Percentiles rank a stretch among this genome's conserved stretches.
Conservation (phyloP, 2,888 invertebrate genomes). For the Thysanoteuthis rhombus region DNA sequence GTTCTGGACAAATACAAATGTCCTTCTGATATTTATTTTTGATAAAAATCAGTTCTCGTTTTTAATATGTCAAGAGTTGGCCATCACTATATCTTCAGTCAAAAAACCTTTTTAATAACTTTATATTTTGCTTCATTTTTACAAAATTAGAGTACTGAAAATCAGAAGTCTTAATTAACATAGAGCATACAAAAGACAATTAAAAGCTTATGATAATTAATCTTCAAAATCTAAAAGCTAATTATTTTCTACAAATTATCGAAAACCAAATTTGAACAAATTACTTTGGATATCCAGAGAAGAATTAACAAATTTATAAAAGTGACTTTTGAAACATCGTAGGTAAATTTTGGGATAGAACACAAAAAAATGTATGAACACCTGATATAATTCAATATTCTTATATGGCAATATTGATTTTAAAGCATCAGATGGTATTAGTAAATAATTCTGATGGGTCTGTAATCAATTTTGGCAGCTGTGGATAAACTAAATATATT, state of each 20-base stretch:
- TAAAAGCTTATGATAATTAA: not conserved
- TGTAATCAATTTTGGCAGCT: slow-evolving; percentile 12
- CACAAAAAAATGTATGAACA: not conserved
- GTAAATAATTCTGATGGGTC: not conserved
- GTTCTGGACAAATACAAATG: too few relatives aligned
- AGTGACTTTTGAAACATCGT: not conserved
- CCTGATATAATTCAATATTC: not conserved
- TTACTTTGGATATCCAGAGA: not conserved
- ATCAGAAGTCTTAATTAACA: not conserved
- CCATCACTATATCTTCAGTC: too few relatives aligned
- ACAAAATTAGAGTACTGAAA: not conserved
- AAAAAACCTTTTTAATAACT: not conserved
- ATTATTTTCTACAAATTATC: not conserved
- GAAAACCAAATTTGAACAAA: not conserved
- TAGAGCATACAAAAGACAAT: not conserved
- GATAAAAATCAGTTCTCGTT: too few relatives aligned
- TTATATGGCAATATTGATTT: not conserved
- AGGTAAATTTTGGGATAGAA: not conserved
- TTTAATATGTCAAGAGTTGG: too few relatives aligned
- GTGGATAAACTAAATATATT: not conserved
- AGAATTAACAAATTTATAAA: not conserved
- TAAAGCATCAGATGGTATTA: not conserved
- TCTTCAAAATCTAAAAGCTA: not conserved
- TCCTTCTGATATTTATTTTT: too few relatives aligned
- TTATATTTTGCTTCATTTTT: not conserved